Evolutionary conservation across 2,113 vertebrate species (phyloP).

Genomic region (Python bivittatus): DNA sequence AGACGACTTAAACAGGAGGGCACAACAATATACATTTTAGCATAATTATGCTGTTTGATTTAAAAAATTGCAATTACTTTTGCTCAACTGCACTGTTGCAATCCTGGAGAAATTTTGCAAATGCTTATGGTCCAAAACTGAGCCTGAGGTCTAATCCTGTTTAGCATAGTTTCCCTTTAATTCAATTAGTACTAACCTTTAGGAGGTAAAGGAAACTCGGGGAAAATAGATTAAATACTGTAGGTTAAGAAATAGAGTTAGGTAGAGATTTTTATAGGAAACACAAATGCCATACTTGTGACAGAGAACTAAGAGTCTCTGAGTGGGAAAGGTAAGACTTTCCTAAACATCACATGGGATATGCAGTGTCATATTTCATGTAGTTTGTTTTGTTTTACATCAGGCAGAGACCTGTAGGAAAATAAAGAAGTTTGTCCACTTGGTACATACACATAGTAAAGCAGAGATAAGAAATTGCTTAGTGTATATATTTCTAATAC

Average conservation of each 20-base stretch:
- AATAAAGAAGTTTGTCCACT: background rate
- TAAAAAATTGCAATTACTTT: background rate
- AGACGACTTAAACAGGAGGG: background rate
- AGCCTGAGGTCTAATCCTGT: background rate
- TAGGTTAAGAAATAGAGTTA: background rate
- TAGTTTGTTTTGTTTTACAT: background rate
- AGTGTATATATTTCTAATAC: background rate
- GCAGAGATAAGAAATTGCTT: background rate
- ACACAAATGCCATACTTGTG: background rate
- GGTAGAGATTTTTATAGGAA: background rate
- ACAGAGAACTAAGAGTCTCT: background rate
- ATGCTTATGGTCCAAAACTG: background rate
- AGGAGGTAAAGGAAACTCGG: background rate
- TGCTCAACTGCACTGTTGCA: background rate
- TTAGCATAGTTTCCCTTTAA: background rate
- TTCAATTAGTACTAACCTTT: background rate
- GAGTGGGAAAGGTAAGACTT: background rate
- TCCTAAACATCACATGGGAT: background rate
- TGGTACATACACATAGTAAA: background rate
- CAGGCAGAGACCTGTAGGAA: background rate
- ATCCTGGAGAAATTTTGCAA: background rate
- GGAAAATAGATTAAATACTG: background rate
- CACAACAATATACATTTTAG: background rate
- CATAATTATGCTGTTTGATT: background rate
- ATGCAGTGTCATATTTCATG: too few relatives aligned